Percentiles rank a stretch among this genome's conserved stretches.
Conservation (phyloP, 2,113 vertebrate genomes). For the Chrysemys picta region DNA sequence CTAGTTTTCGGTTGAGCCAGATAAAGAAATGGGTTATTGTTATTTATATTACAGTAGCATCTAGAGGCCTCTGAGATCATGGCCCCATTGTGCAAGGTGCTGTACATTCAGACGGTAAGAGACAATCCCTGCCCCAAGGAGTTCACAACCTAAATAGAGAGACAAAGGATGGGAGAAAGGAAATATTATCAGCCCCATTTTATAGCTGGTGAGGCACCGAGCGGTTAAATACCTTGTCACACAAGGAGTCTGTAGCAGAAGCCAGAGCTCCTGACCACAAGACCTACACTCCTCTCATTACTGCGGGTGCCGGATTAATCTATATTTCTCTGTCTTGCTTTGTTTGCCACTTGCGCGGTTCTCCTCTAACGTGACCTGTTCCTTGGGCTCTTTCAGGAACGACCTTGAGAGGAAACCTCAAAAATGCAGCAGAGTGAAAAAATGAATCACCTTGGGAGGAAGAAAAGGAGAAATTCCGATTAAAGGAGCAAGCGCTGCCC, state of each 20-base stretch:
- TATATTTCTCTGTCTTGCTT: accelerated
- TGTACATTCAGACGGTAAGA: background rate
- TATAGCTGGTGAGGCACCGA: background rate
- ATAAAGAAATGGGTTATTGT: background rate
- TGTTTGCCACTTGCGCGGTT: accelerated
- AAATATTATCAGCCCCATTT: background rate
- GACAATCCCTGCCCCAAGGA: background rate
- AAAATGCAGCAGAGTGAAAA: background rate
- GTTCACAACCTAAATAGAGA: background rate
- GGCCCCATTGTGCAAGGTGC: background rate
- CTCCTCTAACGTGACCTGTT: background rate
- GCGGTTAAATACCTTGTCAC: background rate
- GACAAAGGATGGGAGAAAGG: background rate
- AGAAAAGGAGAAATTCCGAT: slow-evolving; percentile 20
- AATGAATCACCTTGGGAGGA: slow-evolving; percentile 11
- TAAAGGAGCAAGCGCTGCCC: background rate
- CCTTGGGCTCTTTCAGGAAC: slow-evolving; percentile 33
- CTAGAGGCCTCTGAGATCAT: background rate
- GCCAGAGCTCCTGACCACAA: background rate
- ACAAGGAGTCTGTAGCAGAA: background rate
- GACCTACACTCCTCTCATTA: background rate
- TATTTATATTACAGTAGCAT: background rate
- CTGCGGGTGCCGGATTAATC: background rate
- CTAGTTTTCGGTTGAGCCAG: background rate
- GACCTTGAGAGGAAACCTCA: background rate